phyloP scores from a whole-genome alignment of 1,140 invertebrate species.

The Drosophila bipectinata region DNA sequence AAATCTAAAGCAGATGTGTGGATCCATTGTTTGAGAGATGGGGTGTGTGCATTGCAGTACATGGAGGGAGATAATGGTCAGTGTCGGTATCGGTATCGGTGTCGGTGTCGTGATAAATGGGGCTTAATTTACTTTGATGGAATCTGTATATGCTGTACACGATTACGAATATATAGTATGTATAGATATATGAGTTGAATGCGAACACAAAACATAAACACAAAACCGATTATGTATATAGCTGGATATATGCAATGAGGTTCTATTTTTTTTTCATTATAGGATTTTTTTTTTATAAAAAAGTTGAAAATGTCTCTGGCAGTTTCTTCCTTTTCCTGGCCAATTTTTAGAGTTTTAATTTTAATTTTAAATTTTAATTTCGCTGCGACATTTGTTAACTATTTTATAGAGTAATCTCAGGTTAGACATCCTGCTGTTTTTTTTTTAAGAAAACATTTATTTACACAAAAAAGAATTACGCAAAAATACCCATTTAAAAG shows the following conservation, averaged over 20 bases:
- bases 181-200: slow-evolving; percentile 44
- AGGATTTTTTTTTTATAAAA: slow-evolving; percentile 16
- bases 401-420: slow-evolving; percentile 44
- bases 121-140: slow-evolving; percentile 47
- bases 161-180: slow-evolving; percentile 43
- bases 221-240: slow-evolving; percentile 50
- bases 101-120: slow-evolving; percentile 10
- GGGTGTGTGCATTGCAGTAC: slow-evolving; percentile 4
- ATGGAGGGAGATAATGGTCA: slow-evolving; percentile 5
- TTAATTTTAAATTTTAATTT: slow-evolving; percentile 6
- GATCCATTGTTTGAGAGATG: slow-evolving; percentile 7
- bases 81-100: slow-evolving; percentile 5
- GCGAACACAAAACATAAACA: slow-evolving; percentile 60
- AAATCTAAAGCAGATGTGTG: slow-evolving; percentile 4
- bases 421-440: slow-evolving; percentile 20
- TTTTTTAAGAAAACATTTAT: slow-evolving; percentile 47
- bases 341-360: slow-evolving; percentile 21
- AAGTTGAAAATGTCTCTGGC: slow-evolving; percentile 53
- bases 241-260: slow-evolving; percentile 26
- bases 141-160: slow-evolving; percentile 61
- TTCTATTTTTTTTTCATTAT: slow-evolving; percentile 12
- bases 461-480: slow-evolving; percentile 63
- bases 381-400: slow-evolving; percentile 60
- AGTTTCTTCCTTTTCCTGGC: slow-evolving; percentile 22
- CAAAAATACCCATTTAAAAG: slow-evolving; percentile 63